Percentiles rank a stretch among this genome's conserved stretches.
phyloP scores from a whole-genome alignment of 35 echinoderm and acorn worm species.

The Apostichopus parvimensis region DNA sequence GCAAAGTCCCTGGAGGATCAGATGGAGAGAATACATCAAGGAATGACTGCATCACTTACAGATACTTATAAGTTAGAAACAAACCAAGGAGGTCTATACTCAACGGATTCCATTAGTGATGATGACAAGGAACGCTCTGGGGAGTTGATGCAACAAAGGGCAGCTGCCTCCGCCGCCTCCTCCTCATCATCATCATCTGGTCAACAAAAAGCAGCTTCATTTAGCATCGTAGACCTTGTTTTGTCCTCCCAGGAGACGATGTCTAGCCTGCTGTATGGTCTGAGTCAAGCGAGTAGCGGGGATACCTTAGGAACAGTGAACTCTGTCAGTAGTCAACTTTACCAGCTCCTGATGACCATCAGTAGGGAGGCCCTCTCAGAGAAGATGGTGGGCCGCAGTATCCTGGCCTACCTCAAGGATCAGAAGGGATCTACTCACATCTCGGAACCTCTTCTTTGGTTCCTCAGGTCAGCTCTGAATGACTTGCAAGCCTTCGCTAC shows the following conservation, averaged over 20 bases:
- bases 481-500: conserved; percentile 59
- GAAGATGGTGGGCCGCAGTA: conserved; percentile 66
- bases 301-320: conserved; percentile 58
- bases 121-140: conserved; percentile 89
- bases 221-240: conserved; percentile 75
- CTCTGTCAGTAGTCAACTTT: conserved; percentile 83
- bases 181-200: background rate
- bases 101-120: conserved; percentile 74
- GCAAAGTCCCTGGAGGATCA: conserved; percentile 40
- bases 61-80: conserved; percentile 62
- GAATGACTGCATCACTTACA: conserved; percentile 25
- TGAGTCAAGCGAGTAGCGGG: conserved; percentile 80
- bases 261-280: conserved; percentile 64
- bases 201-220: conserved; percentile 46
- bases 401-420: conserved; percentile 72
- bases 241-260: conserved; percentile 77
- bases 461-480: conserved; percentile 67
- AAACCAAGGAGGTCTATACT: background rate
- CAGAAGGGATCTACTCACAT: conserved; percentile 41
- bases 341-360: conserved; percentile 85
- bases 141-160: conserved; percentile 50
- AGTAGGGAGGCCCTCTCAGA: conserved; percentile 71
- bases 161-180: background rate
- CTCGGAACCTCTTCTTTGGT: conserved; percentile 93
- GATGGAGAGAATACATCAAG: conserved; percentile 38